Percentiles rank a stretch among this genome's conserved stretches.
Conservation (phyloP, 2,797 vertebrate genomes). For the Sebastes elongatus region DNA sequence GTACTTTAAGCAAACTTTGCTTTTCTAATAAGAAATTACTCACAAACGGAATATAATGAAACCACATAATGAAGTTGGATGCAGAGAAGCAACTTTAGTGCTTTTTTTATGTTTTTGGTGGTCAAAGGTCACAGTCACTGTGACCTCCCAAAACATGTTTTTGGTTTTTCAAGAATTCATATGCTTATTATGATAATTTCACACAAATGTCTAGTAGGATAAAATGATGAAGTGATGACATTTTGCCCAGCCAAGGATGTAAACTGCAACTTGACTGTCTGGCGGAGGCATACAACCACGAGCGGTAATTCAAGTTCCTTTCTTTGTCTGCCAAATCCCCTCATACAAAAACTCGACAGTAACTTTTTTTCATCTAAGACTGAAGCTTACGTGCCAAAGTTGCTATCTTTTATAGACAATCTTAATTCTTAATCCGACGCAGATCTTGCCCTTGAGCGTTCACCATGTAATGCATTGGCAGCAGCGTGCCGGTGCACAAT, state of each 20-base stretch:
- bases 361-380: background rate
- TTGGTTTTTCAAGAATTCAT: background rate
- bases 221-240: background rate
- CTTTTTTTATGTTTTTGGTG: background rate
- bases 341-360: background rate
- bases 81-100: background rate
- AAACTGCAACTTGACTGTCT: background rate
- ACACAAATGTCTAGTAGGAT: background rate
- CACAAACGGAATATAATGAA: background rate
- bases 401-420: slow-evolving; percentile 26
- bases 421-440: slow-evolving; percentile 31
- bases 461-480: slow-evolving; percentile 40
- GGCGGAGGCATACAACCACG: background rate
- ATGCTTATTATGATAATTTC: background rate
- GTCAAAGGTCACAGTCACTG: background rate
- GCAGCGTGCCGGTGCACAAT: slow-evolving; percentile 24
- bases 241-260: background rate
- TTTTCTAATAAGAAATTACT: background rate
- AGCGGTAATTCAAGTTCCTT: background rate
- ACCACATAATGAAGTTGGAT: background rate
- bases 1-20: background rate
- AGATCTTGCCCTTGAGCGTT: slow-evolving; percentile 47
- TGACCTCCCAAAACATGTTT: background rate
- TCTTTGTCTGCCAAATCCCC: background rate
- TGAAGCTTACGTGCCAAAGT: background rate